Base-by-base conservation (phyloP, 1,140 invertebrate genomes). In the Riptortus pedestris region DNA sequence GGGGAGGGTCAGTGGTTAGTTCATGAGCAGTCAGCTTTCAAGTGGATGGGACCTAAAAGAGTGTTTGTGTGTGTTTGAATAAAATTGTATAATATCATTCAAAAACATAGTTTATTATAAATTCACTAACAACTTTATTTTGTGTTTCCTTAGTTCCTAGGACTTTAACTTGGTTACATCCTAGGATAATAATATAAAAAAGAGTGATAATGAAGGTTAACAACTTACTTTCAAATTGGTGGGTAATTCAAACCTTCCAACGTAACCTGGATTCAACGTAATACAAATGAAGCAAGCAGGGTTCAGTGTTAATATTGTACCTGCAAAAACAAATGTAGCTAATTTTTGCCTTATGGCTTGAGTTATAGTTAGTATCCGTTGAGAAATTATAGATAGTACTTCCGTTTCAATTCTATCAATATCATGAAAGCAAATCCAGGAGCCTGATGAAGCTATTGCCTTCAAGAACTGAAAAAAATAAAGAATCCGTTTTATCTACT, bases 371-470 rank as follows among this genome's bases (percentile, higher is more conserved):
- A 90, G 72, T 65, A 91, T 90, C 74, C 94, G 90, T 73, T 90
- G 87, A 0, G 87, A 87, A 0, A 91, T 83, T 0, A 90, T 87
- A 0, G 87, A 90, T 0, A 91, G 71, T 4, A 90, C 87, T 77
- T 94, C 91, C 55, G 93, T 77, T 68, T 94, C 91, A 67, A 96
- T 93, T n/a, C 88, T 78, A 73, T 96, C 95, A 72, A 96, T 96
- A 75, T 96, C 93, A 71, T 96, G 93, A 71, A 96, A 94, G 72
- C 93, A 96, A 0, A 88, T 89, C 91, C 91, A 95, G 0, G 92
- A 90, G 0, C 93, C 93, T 72, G 80, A 89, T 4, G 89, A 85
- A 11, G 92, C 90, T 2, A 95, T 72, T 22, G 92, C 92, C 74
- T 88, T 89, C 69, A 91, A 90, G 75, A 88, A 55, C 51, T 55